phyloP scores from a whole-genome alignment of 2,113 vertebrate genomes.

The Heterocephalus glaber region DNA sequence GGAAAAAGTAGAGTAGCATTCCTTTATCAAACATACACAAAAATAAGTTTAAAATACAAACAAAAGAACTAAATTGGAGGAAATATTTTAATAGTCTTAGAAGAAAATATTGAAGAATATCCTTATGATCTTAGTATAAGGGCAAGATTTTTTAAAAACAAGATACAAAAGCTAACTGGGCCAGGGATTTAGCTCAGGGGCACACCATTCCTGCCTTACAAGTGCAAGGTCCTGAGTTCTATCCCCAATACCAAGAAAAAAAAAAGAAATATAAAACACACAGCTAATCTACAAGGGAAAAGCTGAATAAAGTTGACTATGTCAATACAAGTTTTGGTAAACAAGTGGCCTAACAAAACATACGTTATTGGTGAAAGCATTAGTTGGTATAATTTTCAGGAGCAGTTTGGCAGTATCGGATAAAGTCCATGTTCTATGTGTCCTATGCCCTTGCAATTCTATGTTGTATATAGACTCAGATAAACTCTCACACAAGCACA shows the following conservation, averaged over 20 bases:
- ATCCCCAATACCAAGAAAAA: no score
- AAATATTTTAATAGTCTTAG: constrained; percentile 8
- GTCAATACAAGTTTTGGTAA: neutral
- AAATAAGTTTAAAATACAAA: neutral
- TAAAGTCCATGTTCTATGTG: neutral
- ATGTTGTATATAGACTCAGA: neutral
- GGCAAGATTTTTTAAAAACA: neutral
- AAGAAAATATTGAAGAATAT: neutral
- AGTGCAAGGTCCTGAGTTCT: no score
- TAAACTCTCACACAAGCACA: neutral
- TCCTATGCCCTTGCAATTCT: neutral
- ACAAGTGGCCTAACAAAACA: neutral
- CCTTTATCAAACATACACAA: neutral
- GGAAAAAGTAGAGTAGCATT: constrained; percentile 4
- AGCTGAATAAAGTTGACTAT: neutral
- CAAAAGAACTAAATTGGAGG: neutral
- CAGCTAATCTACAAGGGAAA: neutral
- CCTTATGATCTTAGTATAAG: neutral
- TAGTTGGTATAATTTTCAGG: neutral
- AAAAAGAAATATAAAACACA: no score
- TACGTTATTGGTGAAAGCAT: neutral
- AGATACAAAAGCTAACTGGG: neutral
- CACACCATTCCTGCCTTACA: no score
- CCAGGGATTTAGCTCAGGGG: no score
- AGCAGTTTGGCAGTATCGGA: neutral